Base-by-base conservation (phyloP, 2,888 invertebrate genomes). In the Anorthoa munda region DNA sequence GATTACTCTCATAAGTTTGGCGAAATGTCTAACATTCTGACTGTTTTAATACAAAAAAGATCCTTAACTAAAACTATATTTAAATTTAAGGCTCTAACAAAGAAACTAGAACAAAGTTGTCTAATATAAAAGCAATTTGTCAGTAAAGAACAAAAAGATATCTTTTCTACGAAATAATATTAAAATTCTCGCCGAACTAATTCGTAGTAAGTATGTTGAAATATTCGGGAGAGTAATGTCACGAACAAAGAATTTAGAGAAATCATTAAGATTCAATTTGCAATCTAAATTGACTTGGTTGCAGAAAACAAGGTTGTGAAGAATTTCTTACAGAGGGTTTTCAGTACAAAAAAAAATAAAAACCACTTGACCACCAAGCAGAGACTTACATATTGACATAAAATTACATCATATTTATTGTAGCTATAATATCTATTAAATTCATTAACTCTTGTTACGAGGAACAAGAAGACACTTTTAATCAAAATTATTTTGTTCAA, bases 181-280 rank as follows among this genome's bases (percentile, higher is more conserved):
- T 85, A 82, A 89, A 88, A 88, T 87, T 84, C 82, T 77, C 68
- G 65, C 71, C 67, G n/a, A 86, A 86, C 83, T 89, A 87, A 88
- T 86, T 83, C 75, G 77, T 79, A 81, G 81, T 75, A 59, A 67
- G 72, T 72, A 23, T 65, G 66, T 64, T 70, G 58, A 68, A 73
- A 78, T 58, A 73, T 39, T 79, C 82, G 79, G 68, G 26, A 3
- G 26, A 23, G 12, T 39, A 77, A 60, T 66, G 3, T 45, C 0
- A 1, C 56, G 15, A 65, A 7, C 59, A 51, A 1, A 21, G 46
- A 15, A 50, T 61, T 39, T 39, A 39, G 39, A 9, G 39, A 39
- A 39, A 39, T 39, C 9, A 9, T 39, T 39, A 39, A 39, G 9
- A 39, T 39, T 39, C 1, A 39, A 39, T 7, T 39, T 39, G 7